phyloP scores from a whole-genome alignment of 92 coral and sea anemone genomes.

The Plumapathes pennacea region DNA sequence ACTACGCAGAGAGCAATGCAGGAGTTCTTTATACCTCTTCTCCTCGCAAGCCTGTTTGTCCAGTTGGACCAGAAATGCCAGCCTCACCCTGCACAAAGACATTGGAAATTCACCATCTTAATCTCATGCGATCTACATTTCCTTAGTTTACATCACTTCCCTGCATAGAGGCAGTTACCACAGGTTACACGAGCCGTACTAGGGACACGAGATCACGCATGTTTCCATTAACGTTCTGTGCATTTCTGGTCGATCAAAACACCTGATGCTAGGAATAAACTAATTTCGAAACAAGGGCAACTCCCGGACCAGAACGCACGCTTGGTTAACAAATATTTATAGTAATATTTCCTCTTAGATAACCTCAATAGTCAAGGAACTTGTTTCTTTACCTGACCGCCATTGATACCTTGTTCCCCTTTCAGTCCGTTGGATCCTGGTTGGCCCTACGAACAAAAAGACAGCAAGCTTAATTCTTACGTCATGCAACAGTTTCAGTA shows the following conservation, averaged over 20 bases:
- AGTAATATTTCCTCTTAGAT: too few relatives aligned
- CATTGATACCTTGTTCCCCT: slow-evolving; percentile 77
- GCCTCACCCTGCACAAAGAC: slow-evolving; percentile 1
- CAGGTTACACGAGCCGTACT: too few relatives aligned
- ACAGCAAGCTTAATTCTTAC: background rate
- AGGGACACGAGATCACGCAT: too few relatives aligned
- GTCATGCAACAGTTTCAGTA: background rate
- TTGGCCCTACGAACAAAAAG: slow-evolving; percentile 41
- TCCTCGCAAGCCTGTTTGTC: slow-evolving; percentile 2
- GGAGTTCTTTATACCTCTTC: background rate
- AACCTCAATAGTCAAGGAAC: slow-evolving; percentile 13
- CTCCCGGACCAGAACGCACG: background rate
- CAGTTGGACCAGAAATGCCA: slow-evolving; percentile 1
- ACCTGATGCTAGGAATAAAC: too few relatives aligned
- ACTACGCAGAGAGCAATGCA: background rate
- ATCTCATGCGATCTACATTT: too few relatives aligned
- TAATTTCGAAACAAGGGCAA: too few relatives aligned
- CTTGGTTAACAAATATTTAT: background rate
- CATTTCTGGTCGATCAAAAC: too few relatives aligned
- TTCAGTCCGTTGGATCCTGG: slow-evolving; percentile 59
- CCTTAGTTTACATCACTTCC: too few relatives aligned
- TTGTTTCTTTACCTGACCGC: slow-evolving; percentile 81
- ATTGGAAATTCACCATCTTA: background rate
- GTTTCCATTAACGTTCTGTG: too few relatives aligned
- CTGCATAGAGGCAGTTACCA: too few relatives aligned